Percentiles rank a stretch among this genome's conserved stretches.
Conservation (phyloP, 2,888 invertebrate species). For the Leptinotarsa juncta region DNA sequence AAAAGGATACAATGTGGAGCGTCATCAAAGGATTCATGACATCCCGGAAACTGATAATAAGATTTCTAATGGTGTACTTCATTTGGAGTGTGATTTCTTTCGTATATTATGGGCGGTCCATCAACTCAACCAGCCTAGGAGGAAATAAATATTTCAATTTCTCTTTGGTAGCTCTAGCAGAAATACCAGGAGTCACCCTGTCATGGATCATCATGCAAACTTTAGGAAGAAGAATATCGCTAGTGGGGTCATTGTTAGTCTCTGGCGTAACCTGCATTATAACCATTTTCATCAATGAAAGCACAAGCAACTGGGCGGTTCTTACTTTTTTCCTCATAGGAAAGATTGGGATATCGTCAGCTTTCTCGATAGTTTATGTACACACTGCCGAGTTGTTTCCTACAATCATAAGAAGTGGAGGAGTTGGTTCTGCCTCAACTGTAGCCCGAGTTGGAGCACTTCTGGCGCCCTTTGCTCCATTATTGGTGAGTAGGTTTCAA, state of each 20-base stretch:
- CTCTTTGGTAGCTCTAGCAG: constrained; percentile 71
- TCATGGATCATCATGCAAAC: constrained; percentile 69
- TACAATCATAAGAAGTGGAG: constrained; percentile 69
- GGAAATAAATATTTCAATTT: constrained; percentile 79
- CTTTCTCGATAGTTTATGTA: constrained; percentile 74
- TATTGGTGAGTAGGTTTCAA: constrained; percentile 65
- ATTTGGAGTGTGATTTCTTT: constrained; percentile 74
- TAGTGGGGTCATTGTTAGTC: constrained; percentile 68
- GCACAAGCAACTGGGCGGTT: constrained; percentile 64
- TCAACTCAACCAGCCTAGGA: constrained; percentile 74
- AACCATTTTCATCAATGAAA: constrained; percentile 68
- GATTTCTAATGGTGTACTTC: constrained; percentile 59
- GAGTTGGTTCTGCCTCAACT: constrained; percentile 72
- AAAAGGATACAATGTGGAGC: constrained; percentile 60
- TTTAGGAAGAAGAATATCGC: constrained; percentile 68
- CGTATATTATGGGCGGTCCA: constrained; percentile 76
- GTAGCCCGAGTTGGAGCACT: constrained; percentile 72
- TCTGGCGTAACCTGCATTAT: constrained; percentile 66
- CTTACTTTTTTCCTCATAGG: constrained; percentile 72
- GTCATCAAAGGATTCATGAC: constrained; percentile 65
- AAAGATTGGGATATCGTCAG: constrained; percentile 73
- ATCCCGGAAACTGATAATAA: constrained; percentile 65
- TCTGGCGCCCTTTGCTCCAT: constrained; percentile 72
- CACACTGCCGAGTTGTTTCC: constrained; percentile 73
- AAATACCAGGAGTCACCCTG: constrained; percentile 72